Evolutionary conservation across 2,113 vertebrate genomes (phyloP).

Genomic region (Talpa occidentalis): DNA sequence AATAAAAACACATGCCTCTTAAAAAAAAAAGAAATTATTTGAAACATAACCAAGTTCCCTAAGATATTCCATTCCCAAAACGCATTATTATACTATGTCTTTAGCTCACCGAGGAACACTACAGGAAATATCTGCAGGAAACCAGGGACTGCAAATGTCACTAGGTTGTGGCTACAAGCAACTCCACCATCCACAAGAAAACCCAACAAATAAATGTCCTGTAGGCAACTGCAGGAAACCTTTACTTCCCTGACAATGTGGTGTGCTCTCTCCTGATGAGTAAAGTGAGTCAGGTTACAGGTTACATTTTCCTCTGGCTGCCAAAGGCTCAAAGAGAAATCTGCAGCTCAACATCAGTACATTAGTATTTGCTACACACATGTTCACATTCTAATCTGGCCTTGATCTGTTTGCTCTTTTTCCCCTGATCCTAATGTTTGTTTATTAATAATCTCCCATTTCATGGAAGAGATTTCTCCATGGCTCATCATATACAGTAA

Average conservation of each 20-base stretch:
- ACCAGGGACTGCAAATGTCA: background rate
- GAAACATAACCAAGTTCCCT: constrained; percentile 21
- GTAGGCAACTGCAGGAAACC: constrained; percentile 25
- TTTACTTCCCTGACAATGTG: constrained; percentile 11
- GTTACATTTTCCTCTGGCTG: background rate
- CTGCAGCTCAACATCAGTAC: background rate
- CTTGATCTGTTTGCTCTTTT: background rate
- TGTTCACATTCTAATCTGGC: constrained; percentile 22
- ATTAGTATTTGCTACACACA: background rate
- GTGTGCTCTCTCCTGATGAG: background rate
- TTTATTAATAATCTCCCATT: constrained; percentile 57
- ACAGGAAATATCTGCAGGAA: constrained; percentile 29
- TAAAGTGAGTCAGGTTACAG: constrained; percentile 8
- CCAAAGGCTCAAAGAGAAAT: constrained; percentile 44
- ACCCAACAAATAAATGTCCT: constrained; percentile 24
- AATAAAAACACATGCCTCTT: too few relatives aligned
- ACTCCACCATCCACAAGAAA: background rate
- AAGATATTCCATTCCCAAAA: constrained; percentile 48
- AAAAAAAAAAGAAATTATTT: constrained; percentile 47
- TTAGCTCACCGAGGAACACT: background rate
- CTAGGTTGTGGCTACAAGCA: constrained; percentile 8
- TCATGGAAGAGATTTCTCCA: background rate
- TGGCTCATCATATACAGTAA: background rate
- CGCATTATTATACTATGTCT: background rate
- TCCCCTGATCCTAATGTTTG: constrained; percentile 28